A percentile compares a stretch with the other conserved stretches of the same genome.
Evolutionary conservation across 2,113 vertebrate genomes (phyloP).

Genomic region (Gallinago undulata): DNA sequence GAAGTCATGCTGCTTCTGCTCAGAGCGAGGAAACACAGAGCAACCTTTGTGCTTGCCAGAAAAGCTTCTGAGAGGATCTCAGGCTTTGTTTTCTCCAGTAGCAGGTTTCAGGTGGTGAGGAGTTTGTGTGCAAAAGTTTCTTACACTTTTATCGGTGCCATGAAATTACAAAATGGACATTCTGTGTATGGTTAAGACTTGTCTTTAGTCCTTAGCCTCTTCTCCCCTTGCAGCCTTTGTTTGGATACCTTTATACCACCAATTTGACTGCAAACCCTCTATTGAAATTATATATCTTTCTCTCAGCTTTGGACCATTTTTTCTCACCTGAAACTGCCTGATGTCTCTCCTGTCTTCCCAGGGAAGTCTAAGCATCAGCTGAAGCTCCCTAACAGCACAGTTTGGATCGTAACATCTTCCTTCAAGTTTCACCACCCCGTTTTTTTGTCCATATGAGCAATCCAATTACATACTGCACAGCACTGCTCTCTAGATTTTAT

Average conservation of each 20-base stretch:
- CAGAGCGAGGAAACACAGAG: background rate
- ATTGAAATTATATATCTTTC: background rate
- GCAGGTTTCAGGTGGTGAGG: background rate
- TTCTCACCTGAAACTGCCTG: background rate
- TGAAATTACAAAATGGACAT: background rate
- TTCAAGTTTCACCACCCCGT: background rate
- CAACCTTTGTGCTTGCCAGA: background rate
- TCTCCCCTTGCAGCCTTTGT: background rate
- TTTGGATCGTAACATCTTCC: background rate
- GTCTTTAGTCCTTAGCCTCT: background rate
- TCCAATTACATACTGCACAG: background rate
- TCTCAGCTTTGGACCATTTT: background rate
- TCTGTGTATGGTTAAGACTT: background rate
- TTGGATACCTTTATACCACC: accelerated
- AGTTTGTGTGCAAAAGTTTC: background rate
- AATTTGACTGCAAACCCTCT: background rate
- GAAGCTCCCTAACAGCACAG: background rate
- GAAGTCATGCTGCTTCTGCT: background rate
- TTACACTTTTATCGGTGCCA: background rate
- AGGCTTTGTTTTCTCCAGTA: background rate
- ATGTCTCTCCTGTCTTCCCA: background rate
- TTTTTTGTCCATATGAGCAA: background rate
- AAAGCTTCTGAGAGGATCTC: background rate
- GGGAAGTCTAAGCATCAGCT: background rate
- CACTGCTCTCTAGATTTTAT: background rate